Evolutionary conservation across 2,888 invertebrate species (phyloP).

Genomic region (Drosophila affinis): DNA sequence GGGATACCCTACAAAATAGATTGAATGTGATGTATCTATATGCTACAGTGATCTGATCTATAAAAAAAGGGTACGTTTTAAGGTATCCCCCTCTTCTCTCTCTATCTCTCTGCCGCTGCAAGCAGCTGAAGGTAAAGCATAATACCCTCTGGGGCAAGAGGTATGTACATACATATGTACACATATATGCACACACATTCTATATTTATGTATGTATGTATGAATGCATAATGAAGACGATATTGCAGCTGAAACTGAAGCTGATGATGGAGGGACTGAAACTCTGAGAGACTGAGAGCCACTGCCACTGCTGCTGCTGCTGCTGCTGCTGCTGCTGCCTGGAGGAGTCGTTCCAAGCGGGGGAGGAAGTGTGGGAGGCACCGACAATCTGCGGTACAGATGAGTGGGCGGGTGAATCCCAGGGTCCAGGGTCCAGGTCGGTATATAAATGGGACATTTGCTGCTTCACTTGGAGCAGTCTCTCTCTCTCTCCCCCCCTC

Average conservation of each 20-base stretch:
- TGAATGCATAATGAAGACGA: neutral
- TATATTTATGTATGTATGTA: neutral
- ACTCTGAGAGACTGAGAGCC: neutral
- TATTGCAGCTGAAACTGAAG: neutral
- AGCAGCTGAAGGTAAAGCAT: neutral
- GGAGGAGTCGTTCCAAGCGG: neutral
- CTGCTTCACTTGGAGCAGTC: neutral
- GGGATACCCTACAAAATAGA: neutral
- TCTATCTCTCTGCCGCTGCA: neutral
- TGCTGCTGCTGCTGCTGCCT: neutral
- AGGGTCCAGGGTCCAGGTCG: neutral
- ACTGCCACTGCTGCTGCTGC: neutral
- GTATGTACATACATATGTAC: neutral
- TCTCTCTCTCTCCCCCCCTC: neutral
- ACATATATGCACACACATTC: neutral
- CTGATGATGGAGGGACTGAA: neutral
- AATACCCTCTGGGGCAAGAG: neutral
- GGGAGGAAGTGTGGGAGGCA: neutral
- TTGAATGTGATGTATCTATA: no score
- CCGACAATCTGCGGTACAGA: neutral
- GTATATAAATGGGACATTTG: neutral
- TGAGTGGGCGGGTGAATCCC: neutral
- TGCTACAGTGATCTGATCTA: neutral
- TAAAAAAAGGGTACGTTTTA: neutral
- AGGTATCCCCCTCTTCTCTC: no score